Evolutionary conservation across 2,888 invertebrate genomes (phyloP).

Genomic region (Eretmocerus hayati): DNA sequence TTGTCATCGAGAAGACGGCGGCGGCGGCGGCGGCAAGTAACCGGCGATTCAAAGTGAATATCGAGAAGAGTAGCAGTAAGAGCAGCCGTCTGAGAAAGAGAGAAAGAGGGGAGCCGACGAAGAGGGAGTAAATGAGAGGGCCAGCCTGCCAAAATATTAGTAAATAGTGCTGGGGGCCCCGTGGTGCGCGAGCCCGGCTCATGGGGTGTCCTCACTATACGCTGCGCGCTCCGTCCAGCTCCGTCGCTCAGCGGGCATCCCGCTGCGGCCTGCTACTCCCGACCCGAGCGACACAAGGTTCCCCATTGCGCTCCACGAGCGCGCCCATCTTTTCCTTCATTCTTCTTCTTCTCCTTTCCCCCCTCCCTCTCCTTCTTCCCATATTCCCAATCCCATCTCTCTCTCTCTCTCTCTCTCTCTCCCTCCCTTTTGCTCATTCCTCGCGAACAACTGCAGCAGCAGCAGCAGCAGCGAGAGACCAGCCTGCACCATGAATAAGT

Average conservation of each 20-base stretch:
- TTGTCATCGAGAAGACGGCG: too few relatives aligned
- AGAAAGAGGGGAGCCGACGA: too few relatives aligned
- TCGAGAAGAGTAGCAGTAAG: too few relatives aligned
- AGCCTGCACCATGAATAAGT: too few relatives aligned
- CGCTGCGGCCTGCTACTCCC: conserved; percentile 33
- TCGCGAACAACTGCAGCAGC: background rate
- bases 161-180: conserved; percentile 42
- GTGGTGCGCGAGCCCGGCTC: conserved; percentile 28
- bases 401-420: background rate
- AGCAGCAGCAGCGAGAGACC: background rate
- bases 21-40: background rate
- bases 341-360: background rate
- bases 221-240: too few relatives aligned
- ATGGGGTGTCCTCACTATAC: background rate
- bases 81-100: too few relatives aligned
- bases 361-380: background rate
- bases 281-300: conserved; percentile 34
- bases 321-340: conserved; percentile 19
- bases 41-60: too few relatives aligned
- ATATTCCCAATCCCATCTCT: too few relatives aligned
- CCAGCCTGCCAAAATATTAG: conserved; percentile 45
- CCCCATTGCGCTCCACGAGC: conserved; percentile 35
- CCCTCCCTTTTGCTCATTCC: background rate
- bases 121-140: too few relatives aligned
- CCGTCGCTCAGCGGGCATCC: conserved; percentile 29